These are phyloP conservation scores for Tragelaphus buxtoni DNA, from an alignment of 2,113 vertebrate species.

Conservation along the genomic window DNA sequence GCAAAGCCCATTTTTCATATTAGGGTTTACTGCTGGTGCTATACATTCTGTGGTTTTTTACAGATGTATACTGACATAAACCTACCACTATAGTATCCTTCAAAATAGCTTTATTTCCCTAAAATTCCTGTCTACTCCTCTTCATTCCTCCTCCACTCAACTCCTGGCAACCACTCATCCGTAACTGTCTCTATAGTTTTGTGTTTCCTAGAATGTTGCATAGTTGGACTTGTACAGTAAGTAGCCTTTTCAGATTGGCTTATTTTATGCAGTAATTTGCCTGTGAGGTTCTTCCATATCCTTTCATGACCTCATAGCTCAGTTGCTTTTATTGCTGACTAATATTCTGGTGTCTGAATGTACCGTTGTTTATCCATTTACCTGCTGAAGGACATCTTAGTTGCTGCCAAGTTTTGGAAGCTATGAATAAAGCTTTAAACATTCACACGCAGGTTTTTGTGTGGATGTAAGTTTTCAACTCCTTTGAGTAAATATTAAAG, in stretches of 20 bases:
- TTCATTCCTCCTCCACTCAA: background rate
- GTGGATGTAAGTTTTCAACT: background rate
- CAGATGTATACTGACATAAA: background rate
- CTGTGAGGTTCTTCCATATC: background rate
- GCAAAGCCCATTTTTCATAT: background rate
- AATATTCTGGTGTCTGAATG: background rate
- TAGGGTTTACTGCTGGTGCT: background rate
- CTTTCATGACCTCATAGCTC: background rate
- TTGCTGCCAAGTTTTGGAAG: background rate
- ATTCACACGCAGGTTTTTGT: background rate
- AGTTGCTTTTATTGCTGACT: constrained; percentile 25
- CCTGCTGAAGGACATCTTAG: background rate
- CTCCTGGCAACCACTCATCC: background rate
- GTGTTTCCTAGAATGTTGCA: background rate
- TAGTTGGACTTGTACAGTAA: background rate
- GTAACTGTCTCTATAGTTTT: background rate
- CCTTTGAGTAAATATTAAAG: background rate
- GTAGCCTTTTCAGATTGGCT: background rate
- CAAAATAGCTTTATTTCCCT: background rate
- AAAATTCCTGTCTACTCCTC: background rate
- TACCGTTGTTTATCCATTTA: background rate
- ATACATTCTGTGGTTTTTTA: background rate
- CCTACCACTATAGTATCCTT: background rate
- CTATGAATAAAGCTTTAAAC: constrained; percentile 38
- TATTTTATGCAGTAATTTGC: background rate